Percentiles rank a stretch among this genome's conserved stretches.
phyloP scores from a whole-genome alignment of 1,140 invertebrate genomes.

The Acromyrmex charruanus region DNA sequence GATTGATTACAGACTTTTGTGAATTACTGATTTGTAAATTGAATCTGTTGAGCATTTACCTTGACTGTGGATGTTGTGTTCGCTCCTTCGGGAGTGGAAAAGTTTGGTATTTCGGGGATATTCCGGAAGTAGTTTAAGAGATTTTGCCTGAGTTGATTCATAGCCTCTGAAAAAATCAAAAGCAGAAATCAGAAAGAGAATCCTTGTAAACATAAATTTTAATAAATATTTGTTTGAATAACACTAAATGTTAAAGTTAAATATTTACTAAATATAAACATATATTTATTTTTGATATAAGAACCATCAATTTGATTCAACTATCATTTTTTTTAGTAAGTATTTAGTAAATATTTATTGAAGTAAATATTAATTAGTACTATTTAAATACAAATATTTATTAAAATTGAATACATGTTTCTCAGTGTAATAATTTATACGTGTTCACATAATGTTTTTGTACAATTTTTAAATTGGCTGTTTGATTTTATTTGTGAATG shows the following conservation, averaged over 20 bases:
- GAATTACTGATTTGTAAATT: slow-evolving; percentile 9
- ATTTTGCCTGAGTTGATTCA: not conserved
- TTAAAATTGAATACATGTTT: too few species aligned
- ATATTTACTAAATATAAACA: too few species aligned
- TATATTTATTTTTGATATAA: too few species aligned
- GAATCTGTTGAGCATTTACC: slow-evolving; percentile 78
- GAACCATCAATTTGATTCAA: too few species aligned
- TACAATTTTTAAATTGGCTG: slow-evolving; percentile 27
- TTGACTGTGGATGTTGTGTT: slow-evolving; percentile 87
- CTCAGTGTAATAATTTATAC: too few species aligned
- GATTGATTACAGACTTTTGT: not conserved
- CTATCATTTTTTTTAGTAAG: too few species aligned
- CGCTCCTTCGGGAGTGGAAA: slow-evolving; percentile 85
- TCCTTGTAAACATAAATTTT: too few species aligned
- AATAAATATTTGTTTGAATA: too few species aligned
- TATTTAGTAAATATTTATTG: too few species aligned
- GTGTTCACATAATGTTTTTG: slow-evolving; percentile 14
- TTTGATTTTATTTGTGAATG: slow-evolving; percentile 35
- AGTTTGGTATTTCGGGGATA: not conserved
- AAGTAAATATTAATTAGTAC: too few species aligned
- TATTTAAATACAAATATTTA: too few species aligned
- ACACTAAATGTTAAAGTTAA: too few species aligned
- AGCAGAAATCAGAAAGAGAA: slow-evolving; percentile 25
- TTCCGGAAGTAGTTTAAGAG: not conserved
- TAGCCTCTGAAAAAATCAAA: slow-evolving; percentile 60